Conservation (phyloP, 2,888 invertebrate genomes). For the Orthosia incerta region DNA sequence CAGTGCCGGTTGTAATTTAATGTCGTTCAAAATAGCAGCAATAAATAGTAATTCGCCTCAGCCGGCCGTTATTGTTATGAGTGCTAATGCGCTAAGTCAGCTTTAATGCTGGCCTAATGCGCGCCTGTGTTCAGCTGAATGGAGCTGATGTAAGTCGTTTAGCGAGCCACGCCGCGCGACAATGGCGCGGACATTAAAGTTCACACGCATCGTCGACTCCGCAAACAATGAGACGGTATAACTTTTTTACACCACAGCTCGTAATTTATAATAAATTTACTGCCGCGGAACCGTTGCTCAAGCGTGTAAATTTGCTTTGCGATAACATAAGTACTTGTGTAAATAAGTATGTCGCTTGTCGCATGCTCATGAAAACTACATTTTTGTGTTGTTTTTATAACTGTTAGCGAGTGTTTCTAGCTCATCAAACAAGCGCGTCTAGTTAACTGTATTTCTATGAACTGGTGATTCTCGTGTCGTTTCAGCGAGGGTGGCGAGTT, state of each 20-base stretch:
- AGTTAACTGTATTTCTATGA: conserved; percentile 39
- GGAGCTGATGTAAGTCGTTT: conserved; percentile 75
- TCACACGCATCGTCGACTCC: conserved; percentile 82
- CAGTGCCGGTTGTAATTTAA: conserved; percentile 70
- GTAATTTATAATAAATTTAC: conserved; percentile 79
- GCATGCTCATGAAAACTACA: conserved; percentile 54
- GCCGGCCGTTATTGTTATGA: conserved; percentile 78
- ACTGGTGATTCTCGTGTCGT: conserved; percentile 72
- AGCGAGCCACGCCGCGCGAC: conserved; percentile 64
- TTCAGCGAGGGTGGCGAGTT: conserved; percentile 36
- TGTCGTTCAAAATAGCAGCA: conserved; percentile 78
- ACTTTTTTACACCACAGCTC: conserved; percentile 75
- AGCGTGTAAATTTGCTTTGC: conserved; percentile 78
- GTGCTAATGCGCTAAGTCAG: conserved; percentile 77
- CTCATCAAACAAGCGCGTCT: conserved; percentile 53
- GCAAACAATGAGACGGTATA: conserved; percentile 77
- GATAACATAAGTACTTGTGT: conserved; percentile 77
- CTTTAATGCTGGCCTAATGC: conserved; percentile 79
- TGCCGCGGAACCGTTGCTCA: conserved; percentile 72
- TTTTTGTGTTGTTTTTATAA: conserved; percentile 59
- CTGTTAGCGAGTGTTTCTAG: conserved; percentile 53
- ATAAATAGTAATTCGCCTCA: conserved; percentile 82
- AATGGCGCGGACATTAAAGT: conserved; percentile 73
- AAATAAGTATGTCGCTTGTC: conserved; percentile 74
- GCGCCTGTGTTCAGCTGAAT: conserved; percentile 69